Base-by-base conservation (phyloP, 2,113 vertebrate species). In the Cyprinus carpio region DNA sequence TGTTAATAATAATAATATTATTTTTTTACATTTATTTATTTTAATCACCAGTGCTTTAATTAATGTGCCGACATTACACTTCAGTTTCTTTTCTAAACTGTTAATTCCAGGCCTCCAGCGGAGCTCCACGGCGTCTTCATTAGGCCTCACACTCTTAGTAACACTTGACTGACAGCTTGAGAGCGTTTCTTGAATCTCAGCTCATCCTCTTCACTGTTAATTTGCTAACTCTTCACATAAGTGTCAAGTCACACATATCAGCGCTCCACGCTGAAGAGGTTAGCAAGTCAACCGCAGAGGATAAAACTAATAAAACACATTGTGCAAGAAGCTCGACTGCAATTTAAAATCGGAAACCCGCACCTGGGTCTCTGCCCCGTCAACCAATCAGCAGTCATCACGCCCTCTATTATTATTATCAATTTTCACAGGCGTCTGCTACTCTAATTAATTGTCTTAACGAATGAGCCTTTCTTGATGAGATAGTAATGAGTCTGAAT, bases 271-370 rank as follows among this genome's bases (percentile, higher is more conserved):
- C 6, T 64, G 83, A 83, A n/a, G 75, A 77, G 84, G 84, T 77
- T 77, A 49, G 62, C 87, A 87, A 88, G 92, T 94, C 94, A 93
- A 93, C 94, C 94, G 92, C 89, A 89, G 91, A 83, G 27, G 56
- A 76, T 74, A 54, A 69, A 27, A 83, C 83, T 72, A 93, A 93
- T 91, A 76, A 94, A 94, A 91, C 88, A 90, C 92, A 90, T 91
- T 89, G 94, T 92, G 94, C 93, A 92, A 92, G 91, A 94, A 91
- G 93, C 90, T 92, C 93, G 87, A 91, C 94, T 90, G 87, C 91
- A 88, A 94, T 95, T 93, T 93, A 93, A 92, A 91, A 60, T 88
- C 90, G 65, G 62, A 34, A 75, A 90, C 90, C 90, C 86, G 90
- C 92, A 89, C 88, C 88, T 91, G 89, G 75, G 91, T 90, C 58